Base-by-base conservation (phyloP, 2,113 vertebrate species). In the Paedocypris sp. region DNA sequence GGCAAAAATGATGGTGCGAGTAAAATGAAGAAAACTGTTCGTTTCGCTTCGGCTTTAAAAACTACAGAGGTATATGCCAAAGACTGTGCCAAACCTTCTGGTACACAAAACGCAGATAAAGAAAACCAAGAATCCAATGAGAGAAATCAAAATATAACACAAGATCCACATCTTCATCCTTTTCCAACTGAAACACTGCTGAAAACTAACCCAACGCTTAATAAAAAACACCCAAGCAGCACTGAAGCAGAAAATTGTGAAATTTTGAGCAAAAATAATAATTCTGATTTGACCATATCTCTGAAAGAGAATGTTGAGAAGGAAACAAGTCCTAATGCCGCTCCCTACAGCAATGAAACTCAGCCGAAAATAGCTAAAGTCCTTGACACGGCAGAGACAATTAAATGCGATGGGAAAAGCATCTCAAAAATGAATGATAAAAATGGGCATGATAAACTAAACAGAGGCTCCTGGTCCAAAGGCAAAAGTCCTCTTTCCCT, bases 401-500 rank as follows among this genome's bases (percentile, higher is more conserved):
- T 39, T 64, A 77, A 74, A 20, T 53, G 52, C 29, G 4, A 54
- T 22, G 54, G 59, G 4, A 73, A 61, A 62, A 48, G 70, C 39
- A 73, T 60, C 59, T 35, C 13, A 6, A 73, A 52, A n/a, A 53
- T 35, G 43, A 47, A 15, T 20, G 48, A 57, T 35, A 70, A 12
- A 29, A 85, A 74, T 63, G 71, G 57, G 6, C 3, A 7, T 6
- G 71, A 66, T 28, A 81, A 59, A 28, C 47, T 66, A 2, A 75
- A 64, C 66, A 79, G 69, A 56, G 76, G 79, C 7, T 74, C 62
- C 0, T 46, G 72, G 71, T 78, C 75, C 12, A 87, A 87, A 79
- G 79, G 80, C 29, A 85, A 77, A 68, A 88, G 79, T 2, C 79
- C 86, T 12, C 63, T 87, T 15, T 68, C 72, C 11, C 85, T 61